phyloP scores from a whole-genome alignment of 64 coral and sea anemone species.

The Stichodactyla helianthus region DNA sequence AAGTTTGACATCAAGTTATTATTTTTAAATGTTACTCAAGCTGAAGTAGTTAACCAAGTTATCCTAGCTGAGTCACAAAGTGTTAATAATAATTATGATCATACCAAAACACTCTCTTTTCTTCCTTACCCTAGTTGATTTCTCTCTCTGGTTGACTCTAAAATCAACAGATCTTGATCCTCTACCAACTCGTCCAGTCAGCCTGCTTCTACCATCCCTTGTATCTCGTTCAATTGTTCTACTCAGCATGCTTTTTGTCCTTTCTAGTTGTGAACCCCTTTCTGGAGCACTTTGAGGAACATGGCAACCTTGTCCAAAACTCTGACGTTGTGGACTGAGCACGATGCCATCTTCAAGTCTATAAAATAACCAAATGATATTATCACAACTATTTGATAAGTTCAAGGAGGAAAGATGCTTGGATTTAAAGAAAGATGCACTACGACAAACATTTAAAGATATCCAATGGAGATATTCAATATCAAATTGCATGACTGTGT shows the following conservation, averaged over 20 bases:
- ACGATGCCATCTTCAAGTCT: constrained; percentile 90
- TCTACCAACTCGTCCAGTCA: constrained; percentile 80
- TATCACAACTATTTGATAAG: too few relatives aligned
- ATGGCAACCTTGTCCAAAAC: constrained; percentile 89
- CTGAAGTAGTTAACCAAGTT: too few relatives aligned
- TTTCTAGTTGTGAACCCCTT: constrained; percentile 51
- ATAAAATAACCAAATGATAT: too few relatives aligned
- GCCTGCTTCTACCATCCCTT: constrained; percentile 71
- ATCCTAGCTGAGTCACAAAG: too few relatives aligned
- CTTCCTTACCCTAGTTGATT: not conserved
- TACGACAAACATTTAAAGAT: too few relatives aligned
- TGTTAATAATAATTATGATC: too few relatives aligned
- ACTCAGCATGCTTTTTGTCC: constrained; percentile 59
- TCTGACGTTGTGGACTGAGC: constrained; percentile 86
- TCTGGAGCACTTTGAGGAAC: constrained; percentile 83
- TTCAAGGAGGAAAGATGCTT: too few relatives aligned
- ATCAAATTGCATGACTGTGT: too few relatives aligned
- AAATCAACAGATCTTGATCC: constrained; percentile 55
- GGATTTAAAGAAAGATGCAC: too few relatives aligned
- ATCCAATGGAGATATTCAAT: too few relatives aligned
- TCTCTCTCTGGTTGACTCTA: constrained; percentile 41
- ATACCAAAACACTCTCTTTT: not conserved
- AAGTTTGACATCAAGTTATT: too few relatives aligned
- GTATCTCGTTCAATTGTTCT: constrained; percentile 70
- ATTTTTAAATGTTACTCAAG: too few relatives aligned